Percentiles rank a stretch among this genome's conserved stretches.
Conservation (phyloP, 1,140 invertebrate genomes). For the Conopomorpha cramerella region DNA sequence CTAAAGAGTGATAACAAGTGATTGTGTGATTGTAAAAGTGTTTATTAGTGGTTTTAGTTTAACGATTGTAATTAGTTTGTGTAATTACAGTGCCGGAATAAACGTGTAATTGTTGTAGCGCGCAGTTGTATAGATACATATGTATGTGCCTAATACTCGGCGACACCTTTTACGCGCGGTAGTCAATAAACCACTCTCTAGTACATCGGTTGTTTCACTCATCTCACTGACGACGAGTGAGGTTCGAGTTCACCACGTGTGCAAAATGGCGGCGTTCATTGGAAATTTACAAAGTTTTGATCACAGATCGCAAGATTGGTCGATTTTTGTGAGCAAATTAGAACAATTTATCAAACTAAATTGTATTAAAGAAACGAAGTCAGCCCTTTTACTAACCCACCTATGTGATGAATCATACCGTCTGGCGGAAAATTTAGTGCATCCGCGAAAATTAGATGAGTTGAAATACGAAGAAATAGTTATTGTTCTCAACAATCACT, state of each 20-base stretch:
- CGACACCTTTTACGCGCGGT: too few species aligned
- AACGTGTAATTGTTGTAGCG: too few species aligned
- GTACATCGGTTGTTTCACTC: not conserved
- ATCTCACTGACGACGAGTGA: not conserved
- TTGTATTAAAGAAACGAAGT: not conserved
- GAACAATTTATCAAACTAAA: constrained; percentile 1
- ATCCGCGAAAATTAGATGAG: constrained; percentile 1
- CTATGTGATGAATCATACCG: not conserved
- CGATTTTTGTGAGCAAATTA: not conserved
- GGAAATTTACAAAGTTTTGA: constrained; percentile 2
- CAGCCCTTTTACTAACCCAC: not conserved
- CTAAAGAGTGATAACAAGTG: too few species aligned
- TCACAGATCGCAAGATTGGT: not conserved
- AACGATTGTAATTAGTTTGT: too few species aligned
- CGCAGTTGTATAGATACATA: too few species aligned
- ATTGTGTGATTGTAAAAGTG: too few species aligned
- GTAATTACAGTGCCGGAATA: too few species aligned
- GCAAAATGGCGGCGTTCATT: not conserved
- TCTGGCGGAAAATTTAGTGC: not conserved
- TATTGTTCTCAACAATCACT: constrained; percentile 1
- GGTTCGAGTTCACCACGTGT: not conserved
- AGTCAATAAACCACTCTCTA: too few species aligned
- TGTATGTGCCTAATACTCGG: too few species aligned
- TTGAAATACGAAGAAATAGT: not conserved
- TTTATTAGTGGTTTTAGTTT: too few species aligned